Conservation (phyloP, 1,140 invertebrate species). For the Caenorhabditis tropicalis region DNA sequence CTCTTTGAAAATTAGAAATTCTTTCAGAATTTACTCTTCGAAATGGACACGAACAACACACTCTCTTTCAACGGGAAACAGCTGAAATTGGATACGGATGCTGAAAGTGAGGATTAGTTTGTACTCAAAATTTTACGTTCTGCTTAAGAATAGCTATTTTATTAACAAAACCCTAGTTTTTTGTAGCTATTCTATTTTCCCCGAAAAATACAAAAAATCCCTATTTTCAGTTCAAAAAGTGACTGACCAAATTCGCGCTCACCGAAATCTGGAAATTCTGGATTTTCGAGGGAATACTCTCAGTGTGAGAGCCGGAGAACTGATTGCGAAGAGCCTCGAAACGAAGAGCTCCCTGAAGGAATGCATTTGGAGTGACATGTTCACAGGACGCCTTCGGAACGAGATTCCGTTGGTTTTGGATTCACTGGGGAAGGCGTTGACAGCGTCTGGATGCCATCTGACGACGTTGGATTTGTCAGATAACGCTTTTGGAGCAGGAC, state of each 20-base stretch:
- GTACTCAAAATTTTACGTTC: neutral
- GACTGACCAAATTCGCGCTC: conserved; percentile 52
- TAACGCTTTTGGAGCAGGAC: conserved; percentile 93
- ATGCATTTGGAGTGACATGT: conserved; percentile 88
- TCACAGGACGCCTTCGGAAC: conserved; percentile 88
- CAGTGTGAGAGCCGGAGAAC: conserved; percentile 60
- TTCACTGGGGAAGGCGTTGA: conserved; percentile 83
- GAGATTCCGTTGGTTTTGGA: conserved; percentile 91
- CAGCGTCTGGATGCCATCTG: conserved; percentile 81
- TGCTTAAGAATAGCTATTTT: neutral
- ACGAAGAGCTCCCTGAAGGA: conserved; percentile 55
- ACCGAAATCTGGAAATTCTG: conserved; percentile 47
- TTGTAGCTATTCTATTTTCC: neutral
- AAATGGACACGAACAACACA: neutral
- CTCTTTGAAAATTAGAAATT: neutral
- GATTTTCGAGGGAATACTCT: conserved; percentile 66
- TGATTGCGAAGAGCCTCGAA: conserved; percentile 64
- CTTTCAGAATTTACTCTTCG: neutral
- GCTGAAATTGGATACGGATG: conserved; percentile 53
- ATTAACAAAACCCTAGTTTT: neutral
- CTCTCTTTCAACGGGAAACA: conserved; percentile 52
- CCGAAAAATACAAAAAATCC: neutral
- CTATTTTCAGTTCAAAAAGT: conserved; percentile 58
- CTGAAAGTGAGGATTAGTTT: conserved; percentile 42
- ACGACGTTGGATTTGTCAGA: conserved; percentile 91